These are phyloP conservation scores for Caenorhabditis panamensis DNA, from an alignment of 2,888 invertebrate genomes.

Conservation along the genomic window DNA sequence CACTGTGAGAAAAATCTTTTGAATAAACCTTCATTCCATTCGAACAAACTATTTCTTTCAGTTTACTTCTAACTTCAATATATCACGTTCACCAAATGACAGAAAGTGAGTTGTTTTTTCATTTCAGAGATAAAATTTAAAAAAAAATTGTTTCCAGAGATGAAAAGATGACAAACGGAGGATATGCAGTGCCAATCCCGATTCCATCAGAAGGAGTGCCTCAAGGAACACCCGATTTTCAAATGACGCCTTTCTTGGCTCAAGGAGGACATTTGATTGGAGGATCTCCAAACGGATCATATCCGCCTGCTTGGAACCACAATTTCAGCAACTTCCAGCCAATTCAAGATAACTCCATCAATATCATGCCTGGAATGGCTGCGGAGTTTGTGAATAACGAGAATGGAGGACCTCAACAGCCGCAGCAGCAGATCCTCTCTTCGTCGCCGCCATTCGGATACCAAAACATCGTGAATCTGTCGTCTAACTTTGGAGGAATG, in stretches of 20 bases:
- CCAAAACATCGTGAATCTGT: conserved; percentile 42
- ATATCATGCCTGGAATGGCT: conserved; percentile 16
- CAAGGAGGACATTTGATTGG: conserved; percentile 66
- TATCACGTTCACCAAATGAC: conserved; percentile 47
- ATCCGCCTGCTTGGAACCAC: conserved; percentile 26
- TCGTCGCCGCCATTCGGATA: conserved; percentile 47
- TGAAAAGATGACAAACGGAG: conserved; percentile 38
- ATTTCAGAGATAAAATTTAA: background rate
- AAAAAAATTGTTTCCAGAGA: conserved; percentile 24
- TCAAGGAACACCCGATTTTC: conserved; percentile 67
- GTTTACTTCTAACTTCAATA: conserved; percentile 29
- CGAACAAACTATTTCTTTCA: no score
- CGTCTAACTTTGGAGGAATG: conserved; percentile 43
- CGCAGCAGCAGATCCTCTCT: conserved; percentile 27
- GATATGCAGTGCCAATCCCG: conserved; percentile 55
- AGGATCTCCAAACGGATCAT: conserved; percentile 67
- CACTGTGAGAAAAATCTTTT: no score
- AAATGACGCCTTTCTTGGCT: conserved; percentile 66
- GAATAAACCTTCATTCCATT: no score
- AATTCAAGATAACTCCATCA: conserved; percentile 27
- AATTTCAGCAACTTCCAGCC: conserved; percentile 33
- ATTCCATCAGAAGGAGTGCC: conserved; percentile 32
- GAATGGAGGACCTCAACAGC: conserved; percentile 16
- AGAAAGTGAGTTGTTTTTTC: conserved; percentile 17
- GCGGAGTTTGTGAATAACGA: conserved; percentile 44